Evolutionary conservation across 2,113 vertebrate species (phyloP).

Genomic region (Pituophis catenifer): DNA sequence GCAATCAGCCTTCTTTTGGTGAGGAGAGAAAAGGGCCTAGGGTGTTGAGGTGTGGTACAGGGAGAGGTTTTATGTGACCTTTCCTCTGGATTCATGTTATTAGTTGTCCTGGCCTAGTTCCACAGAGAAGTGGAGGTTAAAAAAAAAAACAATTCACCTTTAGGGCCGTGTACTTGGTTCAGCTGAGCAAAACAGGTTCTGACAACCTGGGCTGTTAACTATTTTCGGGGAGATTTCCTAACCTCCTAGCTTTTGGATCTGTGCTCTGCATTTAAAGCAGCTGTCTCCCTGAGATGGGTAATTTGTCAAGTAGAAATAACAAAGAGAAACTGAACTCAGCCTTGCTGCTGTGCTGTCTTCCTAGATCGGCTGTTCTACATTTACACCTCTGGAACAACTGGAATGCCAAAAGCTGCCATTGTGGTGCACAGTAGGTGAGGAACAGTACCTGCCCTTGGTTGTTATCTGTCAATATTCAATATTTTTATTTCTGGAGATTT

Average conservation of each 20-base stretch:
- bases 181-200: background rate
- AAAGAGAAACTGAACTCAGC: fast-evolving
- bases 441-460: background rate
- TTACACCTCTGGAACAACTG: constrained; percentile 89
- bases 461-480: background rate
- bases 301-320: background rate
- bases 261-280: background rate
- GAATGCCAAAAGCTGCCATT: constrained; percentile 89
- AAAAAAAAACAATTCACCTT: fast-evolving
- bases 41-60: background rate
- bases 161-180: background rate
- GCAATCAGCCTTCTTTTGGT: background rate
- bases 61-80: background rate
- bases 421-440: constrained; percentile 88
- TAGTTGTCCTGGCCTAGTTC: background rate
- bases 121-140: background rate
- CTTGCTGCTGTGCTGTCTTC: fast-evolving
- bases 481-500: background rate
- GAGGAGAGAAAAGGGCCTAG: background rate
- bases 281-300: background rate
- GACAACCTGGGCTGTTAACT: fast-evolving
- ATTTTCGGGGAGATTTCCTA: fast-evolving
- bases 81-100: background rate
- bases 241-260: background rate
- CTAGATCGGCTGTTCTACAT: constrained; percentile 88